Base-by-base conservation (phyloP, 2,797 vertebrate species). In the Xenops minutus region DNA sequence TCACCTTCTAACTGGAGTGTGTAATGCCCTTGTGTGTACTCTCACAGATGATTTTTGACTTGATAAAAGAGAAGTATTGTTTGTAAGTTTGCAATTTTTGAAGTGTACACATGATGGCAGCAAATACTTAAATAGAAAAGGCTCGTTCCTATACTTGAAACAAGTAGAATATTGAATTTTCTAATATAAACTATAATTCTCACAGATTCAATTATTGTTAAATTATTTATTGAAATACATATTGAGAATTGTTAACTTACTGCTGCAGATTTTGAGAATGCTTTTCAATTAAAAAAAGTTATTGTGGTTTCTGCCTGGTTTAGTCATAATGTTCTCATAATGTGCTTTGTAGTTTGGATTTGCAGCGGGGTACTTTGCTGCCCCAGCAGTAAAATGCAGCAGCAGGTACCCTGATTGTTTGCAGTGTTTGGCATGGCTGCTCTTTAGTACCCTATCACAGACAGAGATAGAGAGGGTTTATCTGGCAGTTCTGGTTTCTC, bases 101-200 rank as follows among this genome's bases (percentile, higher is more conserved):
- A 96, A 68, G 21, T 83, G 88, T 68, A 94, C 98, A 95, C 98
- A 44, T 4, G 98, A 75, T 97, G 98, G 98, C 98, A 97, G 96
- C 97, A 98, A 89, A 97, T 80, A 68, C 89, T 95, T 92, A 52
- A 23, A 58, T 75, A 63, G 93, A 17, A 43, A 76, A 89, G 74
- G 16, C 17, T 21, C 39, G 4, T 83, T 59, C 8, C 37, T 66
- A 0, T 37, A 7, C 23, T 46, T 14, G 48, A 24, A 61, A 19
- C 34, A 55, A 29, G 14, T 7, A 36, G 21, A 20, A 3, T 69
- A 11, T 18, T 56, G 44, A 26, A 26, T 83, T 85, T 83, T 46
- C 9, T 67, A 24, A 62, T 44, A 32, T 14, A 46, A 91, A 59
- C 9, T 22, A 58, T 24, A 66, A 37, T 81, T 88, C n/a, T 44